phyloP scores from a whole-genome alignment of 2,888 invertebrate species.

The Prosapia bicincta region DNA sequence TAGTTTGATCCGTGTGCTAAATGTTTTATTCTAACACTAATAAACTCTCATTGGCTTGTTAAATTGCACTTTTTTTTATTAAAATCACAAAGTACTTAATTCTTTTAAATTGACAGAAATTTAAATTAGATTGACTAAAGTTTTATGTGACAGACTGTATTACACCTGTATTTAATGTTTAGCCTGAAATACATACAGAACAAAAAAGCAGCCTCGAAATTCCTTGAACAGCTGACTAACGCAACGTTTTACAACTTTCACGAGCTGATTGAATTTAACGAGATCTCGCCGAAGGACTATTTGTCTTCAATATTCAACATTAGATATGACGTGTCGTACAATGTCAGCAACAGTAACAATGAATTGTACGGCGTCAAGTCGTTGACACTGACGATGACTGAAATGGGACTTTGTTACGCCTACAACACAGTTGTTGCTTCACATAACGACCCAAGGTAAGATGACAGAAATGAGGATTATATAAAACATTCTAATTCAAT shows the following conservation, averaged over 20 bases:
- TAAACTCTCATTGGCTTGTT: too few relatives aligned
- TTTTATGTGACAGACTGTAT: too few relatives aligned
- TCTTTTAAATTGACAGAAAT: too few relatives aligned
- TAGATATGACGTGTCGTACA: slow-evolving; percentile 14
- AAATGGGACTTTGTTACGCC: slow-evolving; percentile 38
- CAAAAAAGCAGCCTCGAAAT: neutral
- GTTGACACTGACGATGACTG: slow-evolving; percentile 35
- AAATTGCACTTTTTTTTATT: too few relatives aligned
- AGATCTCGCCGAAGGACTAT: slow-evolving; percentile 22
- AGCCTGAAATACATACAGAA: neutral
- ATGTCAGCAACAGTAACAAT: slow-evolving; percentile 16
- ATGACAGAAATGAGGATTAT: too few relatives aligned
- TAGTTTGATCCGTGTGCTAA: too few relatives aligned
- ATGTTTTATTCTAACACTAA: too few relatives aligned
- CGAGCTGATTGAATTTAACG: slow-evolving; percentile 5
- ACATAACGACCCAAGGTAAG: neutral
- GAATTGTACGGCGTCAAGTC: neutral
- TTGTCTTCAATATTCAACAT: slow-evolving; percentile 26
- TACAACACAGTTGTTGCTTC: slow-evolving; percentile 34
- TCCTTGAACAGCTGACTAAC: neutral
- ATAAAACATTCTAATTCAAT: too few relatives aligned
- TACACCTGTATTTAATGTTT: too few relatives aligned
- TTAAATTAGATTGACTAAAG: too few relatives aligned
- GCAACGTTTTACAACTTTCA: neutral
- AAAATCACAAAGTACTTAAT: too few relatives aligned